phyloP scores from a whole-genome alignment of 2,113 vertebrate species.

The Elephas maximus region DNA sequence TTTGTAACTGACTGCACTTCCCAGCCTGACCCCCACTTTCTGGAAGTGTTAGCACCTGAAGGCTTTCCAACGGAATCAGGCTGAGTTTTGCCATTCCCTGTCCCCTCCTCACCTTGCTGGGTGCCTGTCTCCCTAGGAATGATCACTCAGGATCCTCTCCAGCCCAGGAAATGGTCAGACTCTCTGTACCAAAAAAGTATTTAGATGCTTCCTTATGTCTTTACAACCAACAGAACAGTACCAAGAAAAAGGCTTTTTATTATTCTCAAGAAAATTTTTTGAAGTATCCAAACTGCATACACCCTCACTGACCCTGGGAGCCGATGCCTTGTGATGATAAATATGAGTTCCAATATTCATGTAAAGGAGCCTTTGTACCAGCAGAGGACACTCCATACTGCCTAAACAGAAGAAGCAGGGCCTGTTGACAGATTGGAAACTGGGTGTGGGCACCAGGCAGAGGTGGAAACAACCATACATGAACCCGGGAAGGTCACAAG shows the following conservation, averaged over 20 bases:
- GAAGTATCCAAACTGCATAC: not conserved
- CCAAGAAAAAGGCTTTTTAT: not conserved
- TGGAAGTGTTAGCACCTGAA: not conserved
- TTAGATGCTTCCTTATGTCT: not conserved
- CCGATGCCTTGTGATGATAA: accelerated
- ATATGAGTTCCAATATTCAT: not conserved
- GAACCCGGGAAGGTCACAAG: conserved; percentile 69
- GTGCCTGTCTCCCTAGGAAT: not conserved
- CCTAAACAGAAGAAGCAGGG: conserved; percentile 16
- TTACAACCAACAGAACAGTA: not conserved
- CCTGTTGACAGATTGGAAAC: conserved; percentile 78
- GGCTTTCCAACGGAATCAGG: not conserved
- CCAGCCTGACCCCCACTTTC: not conserved
- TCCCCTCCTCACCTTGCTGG: not conserved
- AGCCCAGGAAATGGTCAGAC: not conserved
- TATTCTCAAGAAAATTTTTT: not conserved
- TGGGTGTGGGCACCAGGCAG: conserved; percentile 58
- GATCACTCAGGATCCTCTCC: not conserved
- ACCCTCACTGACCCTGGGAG: not conserved
- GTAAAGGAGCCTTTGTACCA: conserved; percentile 65
- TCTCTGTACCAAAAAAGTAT: not conserved
- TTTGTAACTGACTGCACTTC: not conserved
- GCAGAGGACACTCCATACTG: conserved; percentile 78
- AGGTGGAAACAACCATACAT: conserved; percentile 24
- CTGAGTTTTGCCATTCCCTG: not conserved